phyloP scores from a whole-genome alignment of 2,113 vertebrate genomes.

The Carlito syrichta region DNA sequence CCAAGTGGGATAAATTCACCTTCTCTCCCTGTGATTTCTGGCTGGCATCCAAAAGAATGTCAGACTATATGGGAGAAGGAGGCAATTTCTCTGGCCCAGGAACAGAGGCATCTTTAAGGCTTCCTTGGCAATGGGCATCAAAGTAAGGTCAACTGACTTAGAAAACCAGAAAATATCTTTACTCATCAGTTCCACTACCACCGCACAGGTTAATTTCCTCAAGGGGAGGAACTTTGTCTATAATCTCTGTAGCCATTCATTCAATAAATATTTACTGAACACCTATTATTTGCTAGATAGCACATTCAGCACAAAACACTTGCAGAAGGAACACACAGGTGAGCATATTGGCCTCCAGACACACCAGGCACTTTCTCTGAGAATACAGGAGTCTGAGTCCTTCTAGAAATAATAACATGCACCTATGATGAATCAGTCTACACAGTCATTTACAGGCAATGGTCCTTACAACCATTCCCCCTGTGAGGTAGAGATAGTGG shows the following conservation, averaged over 20 bases:
- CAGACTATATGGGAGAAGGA: not conserved
- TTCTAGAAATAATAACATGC: not conserved
- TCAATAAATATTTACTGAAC: not conserved
- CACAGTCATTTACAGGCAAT: not conserved
- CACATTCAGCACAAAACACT: not conserved
- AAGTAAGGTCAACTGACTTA: not conserved
- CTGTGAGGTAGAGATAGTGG: not conserved
- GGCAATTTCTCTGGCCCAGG: not conserved
- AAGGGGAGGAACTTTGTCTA: not conserved
- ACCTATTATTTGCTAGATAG: not conserved
- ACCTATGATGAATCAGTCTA: not conserved
- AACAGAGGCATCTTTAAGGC: not conserved
- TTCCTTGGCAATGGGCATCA: not conserved
- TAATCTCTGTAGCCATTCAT: not conserved
- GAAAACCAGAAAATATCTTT: not conserved
- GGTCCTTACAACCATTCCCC: not conserved
- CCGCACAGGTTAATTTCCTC: not conserved
- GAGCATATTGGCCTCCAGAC: not conserved
- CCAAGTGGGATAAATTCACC: not conserved
- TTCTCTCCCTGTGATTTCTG: not conserved
- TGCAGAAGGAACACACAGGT: not conserved
- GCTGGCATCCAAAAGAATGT: not conserved
- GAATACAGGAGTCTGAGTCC: not conserved
- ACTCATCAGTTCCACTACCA: not conserved
- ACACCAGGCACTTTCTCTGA: not conserved